phyloP scores from a whole-genome alignment of 1,140 invertebrate species.

The Potamilus streckersoni region DNA sequence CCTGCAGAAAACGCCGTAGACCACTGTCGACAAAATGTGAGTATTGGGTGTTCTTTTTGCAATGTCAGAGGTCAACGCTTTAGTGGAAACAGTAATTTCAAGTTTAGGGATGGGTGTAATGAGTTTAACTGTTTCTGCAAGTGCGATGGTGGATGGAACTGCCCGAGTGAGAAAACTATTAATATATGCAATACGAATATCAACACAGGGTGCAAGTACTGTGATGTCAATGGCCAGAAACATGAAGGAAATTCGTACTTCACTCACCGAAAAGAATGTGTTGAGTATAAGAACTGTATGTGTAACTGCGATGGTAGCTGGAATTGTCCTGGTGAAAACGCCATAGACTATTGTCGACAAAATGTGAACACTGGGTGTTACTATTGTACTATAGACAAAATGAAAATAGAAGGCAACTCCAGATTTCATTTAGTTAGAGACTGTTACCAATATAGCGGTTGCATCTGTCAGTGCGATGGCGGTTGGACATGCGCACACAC shows the following conservation, averaged over 20 bases:
- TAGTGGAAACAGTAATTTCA: slow-evolving; percentile 33
- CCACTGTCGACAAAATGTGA: slow-evolving; percentile 26
- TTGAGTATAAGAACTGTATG: slow-evolving; percentile 37
- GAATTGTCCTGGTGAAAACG: slow-evolving; percentile 39
- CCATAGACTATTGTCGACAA: slow-evolving; percentile 35
- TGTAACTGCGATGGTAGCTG: slow-evolving; percentile 47
- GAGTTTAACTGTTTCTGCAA: slow-evolving; percentile 40
- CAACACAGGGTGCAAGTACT: slow-evolving; percentile 24
- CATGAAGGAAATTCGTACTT: slow-evolving; percentile 38
- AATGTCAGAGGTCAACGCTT: not conserved
- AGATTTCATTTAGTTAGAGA: slow-evolving; percentile 39
- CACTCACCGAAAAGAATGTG: slow-evolving; percentile 38
- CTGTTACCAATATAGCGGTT: slow-evolving; percentile 40
- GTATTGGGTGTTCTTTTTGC: slow-evolving; percentile 12
- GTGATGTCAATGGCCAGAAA: slow-evolving; percentile 31
- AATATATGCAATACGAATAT: slow-evolving; percentile 3
- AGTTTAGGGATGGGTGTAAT: slow-evolving; percentile 32
- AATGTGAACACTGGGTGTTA: slow-evolving; percentile 12
- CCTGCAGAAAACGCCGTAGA: slow-evolving; percentile 34
- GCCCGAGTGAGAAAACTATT: slow-evolving; percentile 26
- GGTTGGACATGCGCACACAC: slow-evolving; percentile 42
- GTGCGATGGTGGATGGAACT: slow-evolving; percentile 42
- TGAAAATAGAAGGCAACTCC: slow-evolving; percentile 37
- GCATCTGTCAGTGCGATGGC: slow-evolving; percentile 43
- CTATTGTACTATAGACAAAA: slow-evolving; percentile 34